Conservation (phyloP, 2,113 vertebrate species). For the Mugil cephalus region DNA sequence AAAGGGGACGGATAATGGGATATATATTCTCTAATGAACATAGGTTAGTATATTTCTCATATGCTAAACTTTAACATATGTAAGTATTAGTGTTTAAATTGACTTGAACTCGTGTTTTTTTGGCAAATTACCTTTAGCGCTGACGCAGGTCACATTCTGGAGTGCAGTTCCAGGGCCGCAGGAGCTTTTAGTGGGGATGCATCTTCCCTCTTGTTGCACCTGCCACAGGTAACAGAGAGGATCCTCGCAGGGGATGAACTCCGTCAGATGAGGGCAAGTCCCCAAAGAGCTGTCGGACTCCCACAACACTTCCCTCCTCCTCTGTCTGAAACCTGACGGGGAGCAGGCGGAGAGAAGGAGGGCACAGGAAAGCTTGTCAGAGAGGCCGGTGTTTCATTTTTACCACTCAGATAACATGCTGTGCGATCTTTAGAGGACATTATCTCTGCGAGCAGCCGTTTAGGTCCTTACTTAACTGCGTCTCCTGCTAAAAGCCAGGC, state of each 20-base stretch:
- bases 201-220: conserved; percentile 80
- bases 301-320: conserved; percentile 86
- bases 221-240: conserved; percentile 89
- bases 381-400: background rate
- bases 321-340: conserved; percentile 89
- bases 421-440: background rate
- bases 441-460: background rate
- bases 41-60: background rate
- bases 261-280: conserved; percentile 88
- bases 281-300: conserved; percentile 76
- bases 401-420: no score
- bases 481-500: no score
- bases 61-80: no score
- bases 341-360: background rate
- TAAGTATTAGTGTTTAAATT: background rate
- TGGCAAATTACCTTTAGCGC: conserved; percentile 84
- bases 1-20: background rate
- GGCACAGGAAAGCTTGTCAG: background rate
- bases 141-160: conserved; percentile 85
- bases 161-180: conserved; percentile 89
- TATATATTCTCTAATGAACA: background rate
- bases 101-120: background rate
- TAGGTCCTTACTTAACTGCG: background rate
- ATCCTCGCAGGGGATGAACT: conserved; percentile 92
- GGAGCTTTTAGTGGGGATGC: conserved; percentile 80